These are phyloP conservation scores for Rhinolophus sinicus DNA, from an alignment of 2,113 vertebrate genomes.

Conservation along the genomic window DNA sequence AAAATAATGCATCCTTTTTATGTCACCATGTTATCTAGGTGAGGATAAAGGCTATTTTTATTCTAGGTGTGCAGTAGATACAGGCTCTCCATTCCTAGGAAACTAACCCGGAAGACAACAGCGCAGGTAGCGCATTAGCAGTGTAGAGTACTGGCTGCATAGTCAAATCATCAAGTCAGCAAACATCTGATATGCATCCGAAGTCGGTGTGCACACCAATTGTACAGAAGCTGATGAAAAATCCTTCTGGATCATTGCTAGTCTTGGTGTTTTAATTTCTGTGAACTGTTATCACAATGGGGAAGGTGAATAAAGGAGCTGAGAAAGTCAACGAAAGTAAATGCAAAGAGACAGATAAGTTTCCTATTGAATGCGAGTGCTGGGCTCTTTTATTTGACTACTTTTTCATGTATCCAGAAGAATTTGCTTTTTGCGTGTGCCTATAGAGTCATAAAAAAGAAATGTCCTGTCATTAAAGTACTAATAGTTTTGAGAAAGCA, in stretches of 20 bases:
- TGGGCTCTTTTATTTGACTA: slow-evolving; percentile 3
- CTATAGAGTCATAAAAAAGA: slow-evolving; percentile 48
- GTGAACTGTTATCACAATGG: not conserved
- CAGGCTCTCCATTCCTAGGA: not conserved
- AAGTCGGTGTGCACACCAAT: not conserved
- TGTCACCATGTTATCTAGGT: not conserved
- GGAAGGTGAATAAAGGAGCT: not conserved
- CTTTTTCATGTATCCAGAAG: not conserved
- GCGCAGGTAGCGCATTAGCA: not conserved
- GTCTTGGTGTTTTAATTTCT: not conserved
- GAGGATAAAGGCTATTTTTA: not conserved
- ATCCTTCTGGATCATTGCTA: not conserved
- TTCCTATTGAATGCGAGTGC: not conserved
- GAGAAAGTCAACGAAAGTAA: not conserved
- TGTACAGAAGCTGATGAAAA: not conserved
- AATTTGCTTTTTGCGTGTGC: not conserved
- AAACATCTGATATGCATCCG: not conserved
- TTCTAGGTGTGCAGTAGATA: not conserved
- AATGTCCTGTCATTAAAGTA: slow-evolving; percentile 56
- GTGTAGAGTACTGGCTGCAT: not conserved
- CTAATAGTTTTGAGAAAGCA: slow-evolving; percentile 52
- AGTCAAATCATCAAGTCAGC: not conserved
- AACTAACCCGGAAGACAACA: not conserved
- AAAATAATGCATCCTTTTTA: slow-evolving; percentile 2
- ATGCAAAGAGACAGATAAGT: not conserved